These are phyloP conservation scores for Hapalemur alaotrensis DNA, from an alignment of 2,797 vertebrate genomes.

Conservation along the genomic window DNA sequence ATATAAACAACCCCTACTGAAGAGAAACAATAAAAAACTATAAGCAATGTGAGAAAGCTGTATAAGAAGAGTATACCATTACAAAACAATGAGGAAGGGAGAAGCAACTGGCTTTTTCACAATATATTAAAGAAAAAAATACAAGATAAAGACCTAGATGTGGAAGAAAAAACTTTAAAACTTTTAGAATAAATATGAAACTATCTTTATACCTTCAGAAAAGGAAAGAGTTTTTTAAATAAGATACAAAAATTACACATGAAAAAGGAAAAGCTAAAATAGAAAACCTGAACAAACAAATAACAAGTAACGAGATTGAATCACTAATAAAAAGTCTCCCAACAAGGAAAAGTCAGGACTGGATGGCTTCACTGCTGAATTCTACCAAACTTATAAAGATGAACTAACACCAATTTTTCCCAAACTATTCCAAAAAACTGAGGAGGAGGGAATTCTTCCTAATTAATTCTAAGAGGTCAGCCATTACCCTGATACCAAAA, in stretches of 20 bases:
- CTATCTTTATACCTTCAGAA: background rate
- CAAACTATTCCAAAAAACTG: background rate
- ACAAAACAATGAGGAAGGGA: background rate
- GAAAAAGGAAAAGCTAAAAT: background rate
- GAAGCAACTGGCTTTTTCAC: background rate
- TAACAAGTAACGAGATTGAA: background rate
- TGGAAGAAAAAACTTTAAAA: background rate
- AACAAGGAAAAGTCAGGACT: background rate
- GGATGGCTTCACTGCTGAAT: background rate
- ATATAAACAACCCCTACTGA: background rate
- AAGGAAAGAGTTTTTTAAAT: background rate
- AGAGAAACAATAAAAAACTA: background rate
- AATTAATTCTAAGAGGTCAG: background rate
- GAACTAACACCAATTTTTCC: background rate
- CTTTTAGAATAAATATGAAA: slow-evolving; percentile 10
- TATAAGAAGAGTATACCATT: background rate
- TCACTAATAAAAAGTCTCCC: background rate
- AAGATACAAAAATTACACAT: background rate
- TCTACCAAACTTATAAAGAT: background rate
- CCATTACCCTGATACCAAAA: background rate
- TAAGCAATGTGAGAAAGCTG: background rate
- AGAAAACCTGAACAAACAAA: background rate
- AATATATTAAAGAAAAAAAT: background rate
- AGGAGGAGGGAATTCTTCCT: background rate
- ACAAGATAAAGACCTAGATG: background rate